Evolutionary conservation across 2,113 vertebrate species (phyloP).

Genomic region (Python bivittatus): DNA sequence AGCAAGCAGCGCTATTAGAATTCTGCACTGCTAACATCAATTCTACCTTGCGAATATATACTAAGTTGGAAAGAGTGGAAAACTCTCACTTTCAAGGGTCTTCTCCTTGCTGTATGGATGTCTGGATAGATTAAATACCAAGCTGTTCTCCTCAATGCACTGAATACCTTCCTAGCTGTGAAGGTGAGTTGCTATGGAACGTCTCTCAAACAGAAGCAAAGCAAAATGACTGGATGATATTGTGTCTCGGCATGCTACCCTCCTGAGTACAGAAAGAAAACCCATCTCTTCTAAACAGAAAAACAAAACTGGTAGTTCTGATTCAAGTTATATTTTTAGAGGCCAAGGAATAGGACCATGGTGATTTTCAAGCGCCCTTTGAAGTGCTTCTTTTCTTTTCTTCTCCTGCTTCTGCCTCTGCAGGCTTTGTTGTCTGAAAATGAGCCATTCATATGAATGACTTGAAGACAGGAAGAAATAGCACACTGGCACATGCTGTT

Average conservation of each 20-base stretch:
- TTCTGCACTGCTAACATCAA: neutral
- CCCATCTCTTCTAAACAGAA: slow-evolving; percentile 30
- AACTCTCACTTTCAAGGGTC: slow-evolving; percentile 7
- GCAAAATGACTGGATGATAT: neutral
- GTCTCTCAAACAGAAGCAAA: neutral
- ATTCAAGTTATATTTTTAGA: slow-evolving; percentile 49
- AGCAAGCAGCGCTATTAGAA: neutral
- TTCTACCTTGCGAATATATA: slow-evolving; percentile 24
- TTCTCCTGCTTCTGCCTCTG: slow-evolving; percentile 29
- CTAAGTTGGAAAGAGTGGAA: neutral
- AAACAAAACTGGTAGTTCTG: slow-evolving; percentile 20
- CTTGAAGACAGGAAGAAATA: slow-evolving; percentile 27
- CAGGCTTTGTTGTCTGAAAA: slow-evolving; percentile 46
- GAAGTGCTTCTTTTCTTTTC: slow-evolving; percentile 15
- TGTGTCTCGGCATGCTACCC: neutral
- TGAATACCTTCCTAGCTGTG: neutral
- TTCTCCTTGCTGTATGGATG: neutral
- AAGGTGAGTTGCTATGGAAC: slow-evolving; percentile 28
- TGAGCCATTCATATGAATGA: slow-evolving; percentile 29
- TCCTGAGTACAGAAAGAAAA: slow-evolving; percentile 38
- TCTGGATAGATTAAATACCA: slow-evolving; percentile 4
- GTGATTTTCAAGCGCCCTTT: slow-evolving; percentile 43
- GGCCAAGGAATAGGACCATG: slow-evolving; percentile 34
- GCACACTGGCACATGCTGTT: neutral
- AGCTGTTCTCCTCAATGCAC: neutral